phyloP scores from a whole-genome alignment of 2,113 vertebrate genomes.

The Tetrao urogallus region DNA sequence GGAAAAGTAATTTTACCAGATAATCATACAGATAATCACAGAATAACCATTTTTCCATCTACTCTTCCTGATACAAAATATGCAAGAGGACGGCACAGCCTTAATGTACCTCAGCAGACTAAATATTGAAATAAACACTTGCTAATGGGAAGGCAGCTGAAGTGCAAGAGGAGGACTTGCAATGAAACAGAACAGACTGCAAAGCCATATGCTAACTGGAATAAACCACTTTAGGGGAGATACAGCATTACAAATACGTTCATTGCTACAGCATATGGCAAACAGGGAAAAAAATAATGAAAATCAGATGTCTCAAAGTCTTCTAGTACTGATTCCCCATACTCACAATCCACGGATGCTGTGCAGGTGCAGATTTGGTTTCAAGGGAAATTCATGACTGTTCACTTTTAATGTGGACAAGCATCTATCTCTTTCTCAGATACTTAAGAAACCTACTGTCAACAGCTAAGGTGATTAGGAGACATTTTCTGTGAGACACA shows the following conservation, averaged over 20 bases:
- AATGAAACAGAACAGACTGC: neutral
- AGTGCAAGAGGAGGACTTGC: neutral
- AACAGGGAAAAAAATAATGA: neutral
- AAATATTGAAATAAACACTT: neutral
- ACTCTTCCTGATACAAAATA: neutral
- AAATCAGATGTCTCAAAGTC: constrained; percentile 42
- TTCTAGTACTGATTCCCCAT: neutral
- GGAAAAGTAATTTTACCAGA: constrained; percentile 29
- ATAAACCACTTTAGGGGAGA: constrained; percentile 13
- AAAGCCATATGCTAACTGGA: constrained; percentile 42
- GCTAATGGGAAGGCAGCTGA: constrained; percentile 9
- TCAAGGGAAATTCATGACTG: neutral
- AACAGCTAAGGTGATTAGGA: constrained; percentile 41
- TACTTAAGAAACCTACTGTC: constrained; percentile 46
- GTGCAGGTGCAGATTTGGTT: constrained; percentile 25
- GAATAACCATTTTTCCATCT: constrained; percentile 14
- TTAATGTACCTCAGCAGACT: neutral
- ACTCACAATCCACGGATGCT: neutral
- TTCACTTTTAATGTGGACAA: constrained; percentile 41
- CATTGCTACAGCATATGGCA: neutral
- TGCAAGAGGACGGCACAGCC: neutral
- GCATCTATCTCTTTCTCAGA: constrained; percentile 44
- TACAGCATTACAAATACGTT: neutral
- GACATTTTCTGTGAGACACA: neutral
- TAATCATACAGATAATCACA: constrained; percentile 6